Evolutionary conservation across 37 sponge, comb jelly and placozoan genomes (phyloP).

Genomic region (Agelas oroides): DNA sequence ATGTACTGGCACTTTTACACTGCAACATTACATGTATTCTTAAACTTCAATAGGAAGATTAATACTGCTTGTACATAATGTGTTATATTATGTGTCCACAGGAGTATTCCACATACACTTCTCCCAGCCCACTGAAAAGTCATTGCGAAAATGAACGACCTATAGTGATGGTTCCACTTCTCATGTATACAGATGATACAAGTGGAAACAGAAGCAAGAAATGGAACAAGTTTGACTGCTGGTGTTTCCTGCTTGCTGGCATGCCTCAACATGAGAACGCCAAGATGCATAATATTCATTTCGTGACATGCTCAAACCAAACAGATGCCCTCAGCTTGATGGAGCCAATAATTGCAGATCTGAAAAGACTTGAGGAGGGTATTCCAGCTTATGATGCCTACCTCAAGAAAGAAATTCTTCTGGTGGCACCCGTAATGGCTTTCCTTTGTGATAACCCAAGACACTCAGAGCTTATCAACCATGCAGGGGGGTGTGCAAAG

Average conservation of each 20-base stretch:
- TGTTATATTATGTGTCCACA: too few relatives aligned
- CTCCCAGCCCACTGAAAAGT: too few relatives aligned
- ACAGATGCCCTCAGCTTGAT: slow-evolving; percentile 24
- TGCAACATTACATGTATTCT: too few relatives aligned
- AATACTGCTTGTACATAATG: too few relatives aligned
- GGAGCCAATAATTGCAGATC: slow-evolving; percentile 19
- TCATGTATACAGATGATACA: slow-evolving; percentile 66
- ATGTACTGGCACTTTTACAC: too few relatives aligned
- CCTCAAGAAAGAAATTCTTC: slow-evolving; percentile 25
- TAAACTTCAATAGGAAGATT: too few relatives aligned
- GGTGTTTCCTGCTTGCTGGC: slow-evolving; percentile 55
- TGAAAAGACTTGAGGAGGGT: slow-evolving; percentile 18
- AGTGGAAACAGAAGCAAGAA: slow-evolving; percentile 65
- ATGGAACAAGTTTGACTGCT: slow-evolving; percentile 65
- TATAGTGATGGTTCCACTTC: slow-evolving; percentile 24
- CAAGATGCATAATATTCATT: slow-evolving; percentile 43
- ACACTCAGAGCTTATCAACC: slow-evolving; percentile 45
- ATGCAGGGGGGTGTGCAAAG: slow-evolving; percentile 39
- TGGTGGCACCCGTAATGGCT: slow-evolving; percentile 40
- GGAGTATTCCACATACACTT: too few relatives aligned
- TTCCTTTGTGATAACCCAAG: slow-evolving; percentile 45
- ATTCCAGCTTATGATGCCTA: slow-evolving; percentile 22
- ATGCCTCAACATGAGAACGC: slow-evolving; percentile 24
- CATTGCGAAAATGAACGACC: slow-evolving; percentile 9
- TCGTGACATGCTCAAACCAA: slow-evolving; percentile 40